These are phyloP conservation scores for Albula goreensis DNA, from an alignment of 2,113 vertebrate species.

Conservation along the genomic window DNA sequence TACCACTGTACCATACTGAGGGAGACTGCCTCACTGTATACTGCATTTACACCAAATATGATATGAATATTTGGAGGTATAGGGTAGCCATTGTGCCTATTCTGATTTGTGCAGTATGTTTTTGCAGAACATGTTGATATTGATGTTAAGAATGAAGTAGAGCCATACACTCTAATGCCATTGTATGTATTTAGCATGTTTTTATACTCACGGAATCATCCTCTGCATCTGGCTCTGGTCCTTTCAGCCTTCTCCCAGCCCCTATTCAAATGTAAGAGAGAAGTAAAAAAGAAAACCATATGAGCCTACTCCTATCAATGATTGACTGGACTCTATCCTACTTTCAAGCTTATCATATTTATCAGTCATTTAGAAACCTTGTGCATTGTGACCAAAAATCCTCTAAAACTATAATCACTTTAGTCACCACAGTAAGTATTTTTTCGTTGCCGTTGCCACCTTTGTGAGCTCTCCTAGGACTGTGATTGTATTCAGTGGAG, in stretches of 20 bases:
- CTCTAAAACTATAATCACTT: neutral
- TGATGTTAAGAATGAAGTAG: neutral
- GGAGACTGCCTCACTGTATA: too few relatives aligned
- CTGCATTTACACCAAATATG: too few relatives aligned
- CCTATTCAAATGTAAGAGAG: constrained; percentile 50
- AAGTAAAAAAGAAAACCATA: neutral
- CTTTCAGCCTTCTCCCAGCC: constrained; percentile 60
- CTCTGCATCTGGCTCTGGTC: constrained; percentile 58
- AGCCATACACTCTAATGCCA: neutral
- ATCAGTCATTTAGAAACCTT: neutral
- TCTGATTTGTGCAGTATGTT: neutral
- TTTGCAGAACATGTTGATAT: neutral
- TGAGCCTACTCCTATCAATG: neutral
- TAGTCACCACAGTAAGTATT: neutral
- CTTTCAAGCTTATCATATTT: neutral
- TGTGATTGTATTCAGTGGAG: neutral
- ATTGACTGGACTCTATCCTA: neutral
- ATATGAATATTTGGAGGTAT: neutral
- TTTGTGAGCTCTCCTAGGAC: neutral
- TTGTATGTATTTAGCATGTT: neutral
- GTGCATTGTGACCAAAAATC: neutral
- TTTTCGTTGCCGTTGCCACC: neutral
- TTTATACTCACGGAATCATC: constrained; percentile 69
- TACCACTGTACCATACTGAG: too few relatives aligned
- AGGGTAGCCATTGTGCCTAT: neutral